phyloP scores from a whole-genome alignment of 2,113 vertebrate genomes.

The Cyanocitta stelleri region DNA sequence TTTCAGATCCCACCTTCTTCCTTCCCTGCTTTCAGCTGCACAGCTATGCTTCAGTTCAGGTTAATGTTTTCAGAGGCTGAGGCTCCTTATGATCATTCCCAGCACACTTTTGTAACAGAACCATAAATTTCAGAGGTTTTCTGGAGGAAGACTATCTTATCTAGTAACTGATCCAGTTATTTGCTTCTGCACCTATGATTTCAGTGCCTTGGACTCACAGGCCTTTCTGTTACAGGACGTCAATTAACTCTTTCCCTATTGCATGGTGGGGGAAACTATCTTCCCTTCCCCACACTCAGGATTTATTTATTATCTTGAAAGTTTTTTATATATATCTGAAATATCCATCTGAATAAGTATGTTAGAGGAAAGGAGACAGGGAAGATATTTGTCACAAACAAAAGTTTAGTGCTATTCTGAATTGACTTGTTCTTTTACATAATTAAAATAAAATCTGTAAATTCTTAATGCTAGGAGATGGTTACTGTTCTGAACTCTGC shows the following conservation, averaged over 20 bases:
- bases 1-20: background rate
- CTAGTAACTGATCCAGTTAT: background rate
- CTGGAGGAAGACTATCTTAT: background rate
- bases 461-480: background rate
- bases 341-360: background rate
- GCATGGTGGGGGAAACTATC: background rate
- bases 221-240: background rate
- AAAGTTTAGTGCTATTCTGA: background rate
- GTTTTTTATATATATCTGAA: background rate
- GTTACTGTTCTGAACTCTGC: background rate
- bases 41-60: background rate
- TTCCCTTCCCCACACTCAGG: background rate
- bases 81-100: background rate
- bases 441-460: background rate
- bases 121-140: background rate
- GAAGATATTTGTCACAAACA: background rate
- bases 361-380: background rate
- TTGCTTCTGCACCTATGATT: background rate
- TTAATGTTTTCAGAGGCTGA: background rate
- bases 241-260: background rate
- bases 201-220: background rate
- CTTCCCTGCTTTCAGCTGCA: background rate
- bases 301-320: background rate
- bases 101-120: background rate
- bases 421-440: background rate